A percentile compares a stretch with the other conserved stretches of the same genome.
Evolutionary conservation across 2,888 invertebrate species (phyloP).

Genomic region (Lithophane ornitopus): DNA sequence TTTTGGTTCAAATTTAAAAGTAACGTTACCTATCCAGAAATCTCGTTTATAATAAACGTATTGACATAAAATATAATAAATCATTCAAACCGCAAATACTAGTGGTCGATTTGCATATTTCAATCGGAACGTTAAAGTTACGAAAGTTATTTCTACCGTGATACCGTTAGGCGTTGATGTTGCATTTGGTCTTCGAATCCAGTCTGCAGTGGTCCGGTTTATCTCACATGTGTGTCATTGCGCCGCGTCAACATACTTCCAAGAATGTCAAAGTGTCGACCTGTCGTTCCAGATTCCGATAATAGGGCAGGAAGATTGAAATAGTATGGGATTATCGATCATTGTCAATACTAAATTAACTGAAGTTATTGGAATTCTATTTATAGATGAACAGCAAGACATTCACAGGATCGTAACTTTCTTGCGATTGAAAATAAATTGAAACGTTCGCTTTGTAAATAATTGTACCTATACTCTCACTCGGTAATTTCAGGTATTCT

Average conservation of each 20-base stretch:
- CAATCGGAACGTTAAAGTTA: slow-evolving; percentile 25
- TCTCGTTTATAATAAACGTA: slow-evolving; percentile 12
- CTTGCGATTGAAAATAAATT: neutral
- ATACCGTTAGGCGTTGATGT: slow-evolving; percentile 44
- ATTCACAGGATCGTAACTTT: neutral
- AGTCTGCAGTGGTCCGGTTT: slow-evolving; percentile 38
- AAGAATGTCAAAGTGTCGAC: slow-evolving; percentile 30
- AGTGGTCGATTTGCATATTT: slow-evolving; percentile 29
- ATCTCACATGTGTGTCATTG: slow-evolving; percentile 5
- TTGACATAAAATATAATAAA: slow-evolving; percentile 29
- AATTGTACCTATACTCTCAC: slow-evolving; percentile 9
- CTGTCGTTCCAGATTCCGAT: slow-evolving; percentile 1
- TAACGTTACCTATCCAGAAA: slow-evolving; percentile 17
- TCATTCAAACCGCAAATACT: slow-evolving; percentile 15
- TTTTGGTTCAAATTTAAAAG: slow-evolving; percentile 5
- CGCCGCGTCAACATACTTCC: slow-evolving; percentile 5
- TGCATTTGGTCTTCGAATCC: slow-evolving; percentile 48
- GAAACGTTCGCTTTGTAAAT: neutral
- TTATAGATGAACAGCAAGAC: slow-evolving; percentile 5
- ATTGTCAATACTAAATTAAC: neutral
- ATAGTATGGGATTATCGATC: slow-evolving; percentile 1
- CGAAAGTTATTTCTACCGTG: slow-evolving; percentile 39
- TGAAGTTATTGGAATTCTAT: neutral
- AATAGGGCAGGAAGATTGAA: neutral
- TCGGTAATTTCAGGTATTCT: neutral